Evolutionary conservation across 64 coral and sea anemone species (phyloP), one percentile per base, ranked within the genome.

Genomic region (Dendrophyllia cribrosa): DNA sequence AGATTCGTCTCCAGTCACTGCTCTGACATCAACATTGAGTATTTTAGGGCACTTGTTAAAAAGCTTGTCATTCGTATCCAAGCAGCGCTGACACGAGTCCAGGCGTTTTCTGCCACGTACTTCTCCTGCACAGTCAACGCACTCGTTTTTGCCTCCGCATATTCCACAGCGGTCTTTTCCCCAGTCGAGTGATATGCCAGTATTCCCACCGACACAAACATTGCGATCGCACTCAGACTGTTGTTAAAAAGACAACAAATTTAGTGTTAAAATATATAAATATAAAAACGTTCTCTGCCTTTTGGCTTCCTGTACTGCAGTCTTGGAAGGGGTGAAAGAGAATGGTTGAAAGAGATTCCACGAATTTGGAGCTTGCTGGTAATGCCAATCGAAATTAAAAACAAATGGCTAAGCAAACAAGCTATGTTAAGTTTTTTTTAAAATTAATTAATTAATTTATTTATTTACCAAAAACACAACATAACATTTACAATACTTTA

Each of bases 81-180:
- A 70, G 63, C 96, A 98, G 3, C 82, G 58, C 3, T 79, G 74
- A 74, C 96, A 98, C 23, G 83, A 84, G 58, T 98, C 93, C 47
- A 56, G 49, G 11, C 3, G 25, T 59, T 95, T 98, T 0, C 77
- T 89, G 44, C 96, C 96, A 58, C 77, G 85, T 53, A 88, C 81
- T 7, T 75, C 80, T 11, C 93, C 79, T 3, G 79, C 93, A 69
- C 96, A 98, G 66, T 98, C 96, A 14, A 85, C 74, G 25, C 96
- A 98, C 5, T 49, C 63, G 67, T 93, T 93, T 10, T 86, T 67
- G 3, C 93, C 93, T 6, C 74, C 46, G 26, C 96, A 98, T 2
- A 81, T 8, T 59, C 96, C 96, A 73, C 96, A 98, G 45, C 55
- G 48, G 58, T 98, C 93, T 26, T 90, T 68, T 55, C 93, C 90